These are phyloP conservation scores for Gavialis gangeticus DNA, from an alignment of 2,113 vertebrate genomes.

Conservation along the genomic window DNA sequence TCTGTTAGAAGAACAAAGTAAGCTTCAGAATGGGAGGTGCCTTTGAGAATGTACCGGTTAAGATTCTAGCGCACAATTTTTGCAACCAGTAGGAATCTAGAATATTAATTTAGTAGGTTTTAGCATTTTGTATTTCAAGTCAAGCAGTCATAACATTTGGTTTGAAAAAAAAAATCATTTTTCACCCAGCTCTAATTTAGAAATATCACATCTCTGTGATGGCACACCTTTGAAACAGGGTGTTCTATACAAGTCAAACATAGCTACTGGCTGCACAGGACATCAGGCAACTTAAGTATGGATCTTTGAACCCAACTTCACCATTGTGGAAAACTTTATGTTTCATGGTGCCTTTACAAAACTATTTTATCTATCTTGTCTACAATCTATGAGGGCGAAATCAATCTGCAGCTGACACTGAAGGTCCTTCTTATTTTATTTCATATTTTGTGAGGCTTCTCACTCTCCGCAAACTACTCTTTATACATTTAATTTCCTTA, in stretches of 20 bases:
- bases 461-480: slow-evolving; percentile 6
- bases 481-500: slow-evolving; percentile 36
- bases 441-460: slow-evolving; percentile 5
- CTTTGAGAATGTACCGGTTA: not conserved
- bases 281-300: not conserved
- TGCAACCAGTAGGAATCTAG: not conserved
- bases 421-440: not conserved
- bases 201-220: not conserved
- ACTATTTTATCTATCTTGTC: not conserved
- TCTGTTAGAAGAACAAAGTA: not conserved
- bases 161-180: not conserved
- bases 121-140: not conserved
- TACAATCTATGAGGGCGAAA: not conserved
- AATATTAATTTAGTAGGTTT: not conserved
- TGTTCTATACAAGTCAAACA: not conserved
- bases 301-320: not conserved
- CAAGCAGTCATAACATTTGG: not conserved
- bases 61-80: not conserved
- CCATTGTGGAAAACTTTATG: not conserved
- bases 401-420: not conserved
- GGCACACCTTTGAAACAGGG: no score
- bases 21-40: not conserved
- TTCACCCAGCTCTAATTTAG: not conserved
- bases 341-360: not conserved
- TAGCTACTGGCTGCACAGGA: not conserved